Evolutionary conservation across 2,113 vertebrate species (phyloP).

Genomic region (Tenebrosternarchus preto): DNA sequence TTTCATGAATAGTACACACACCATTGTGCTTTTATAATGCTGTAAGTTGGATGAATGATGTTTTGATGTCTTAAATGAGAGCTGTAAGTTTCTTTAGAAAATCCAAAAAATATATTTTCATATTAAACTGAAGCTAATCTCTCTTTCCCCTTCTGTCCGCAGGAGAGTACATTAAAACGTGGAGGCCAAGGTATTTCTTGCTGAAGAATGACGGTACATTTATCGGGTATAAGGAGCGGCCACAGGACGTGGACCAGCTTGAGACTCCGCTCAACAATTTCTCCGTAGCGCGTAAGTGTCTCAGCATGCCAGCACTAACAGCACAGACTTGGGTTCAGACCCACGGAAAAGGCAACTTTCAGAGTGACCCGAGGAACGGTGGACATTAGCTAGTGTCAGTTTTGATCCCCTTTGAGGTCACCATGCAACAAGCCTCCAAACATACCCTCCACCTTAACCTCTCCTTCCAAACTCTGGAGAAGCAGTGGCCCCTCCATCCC

Average conservation of each 20-base stretch:
- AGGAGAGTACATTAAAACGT: constrained; percentile 99
- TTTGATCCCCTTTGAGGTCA: not conserved
- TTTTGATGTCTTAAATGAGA: too few species aligned
- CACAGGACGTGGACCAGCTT: constrained; percentile 91
- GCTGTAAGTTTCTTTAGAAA: too few species aligned
- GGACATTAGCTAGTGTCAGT: not conserved
- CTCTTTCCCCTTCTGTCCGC: constrained; percentile 52
- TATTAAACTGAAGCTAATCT: constrained; percentile 1
- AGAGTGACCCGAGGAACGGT: not conserved
- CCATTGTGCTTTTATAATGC: too few species aligned
- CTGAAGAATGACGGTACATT: constrained; percentile 95
- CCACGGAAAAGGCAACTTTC: not conserved
- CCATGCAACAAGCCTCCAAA: not conserved
- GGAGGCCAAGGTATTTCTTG: constrained; percentile 95
- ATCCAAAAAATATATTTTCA: too few species aligned
- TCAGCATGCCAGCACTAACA: not conserved
- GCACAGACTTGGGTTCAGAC: not conserved
- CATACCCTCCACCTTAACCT: constrained; percentile 33
- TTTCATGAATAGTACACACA: not conserved
- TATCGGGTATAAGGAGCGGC: constrained; percentile 96
- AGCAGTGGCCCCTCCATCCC: constrained; percentile 39
- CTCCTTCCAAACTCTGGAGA: constrained; percentile 43
- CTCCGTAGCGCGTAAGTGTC: constrained; percentile 93
- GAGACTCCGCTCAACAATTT: constrained; percentile 98
- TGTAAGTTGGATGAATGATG: too few species aligned